Evolutionary conservation across 2,113 vertebrate genomes (phyloP).

Genomic region (Phyllopteryx taeniolatus): DNA sequence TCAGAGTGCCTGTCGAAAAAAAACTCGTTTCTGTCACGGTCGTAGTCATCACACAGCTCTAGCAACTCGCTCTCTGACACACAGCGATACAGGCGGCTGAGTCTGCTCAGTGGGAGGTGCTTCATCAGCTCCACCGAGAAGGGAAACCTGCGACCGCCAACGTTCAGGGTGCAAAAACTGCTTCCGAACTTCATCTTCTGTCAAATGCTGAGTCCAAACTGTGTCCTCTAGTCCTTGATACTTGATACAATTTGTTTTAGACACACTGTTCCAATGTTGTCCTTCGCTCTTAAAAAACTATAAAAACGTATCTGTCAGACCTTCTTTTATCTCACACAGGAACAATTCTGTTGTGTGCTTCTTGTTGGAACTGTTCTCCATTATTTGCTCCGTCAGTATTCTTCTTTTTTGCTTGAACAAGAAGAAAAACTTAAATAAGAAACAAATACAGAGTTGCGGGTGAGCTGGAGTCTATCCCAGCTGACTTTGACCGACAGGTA

Average conservation of each 20-base stretch:
- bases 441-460: not conserved
- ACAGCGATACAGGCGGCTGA: constrained; percentile 88
- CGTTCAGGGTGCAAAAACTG: constrained; percentile 83
- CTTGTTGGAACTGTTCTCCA: not conserved
- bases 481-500: too few relatives aligned
- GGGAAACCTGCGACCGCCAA: constrained; percentile 88
- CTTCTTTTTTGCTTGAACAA: not conserved
- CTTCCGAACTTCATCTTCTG: constrained; percentile 81
- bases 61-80: constrained; percentile 90
- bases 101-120: constrained; percentile 87
- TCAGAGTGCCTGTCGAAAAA: constrained; percentile 96
- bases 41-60: constrained; percentile 96
- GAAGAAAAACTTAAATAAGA: not conserved
- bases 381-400: not conserved
- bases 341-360: not conserved
- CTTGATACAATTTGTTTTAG: not conserved
- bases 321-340: not conserved
- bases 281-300: not conserved
- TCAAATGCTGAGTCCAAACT: not conserved
- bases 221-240: not conserved
- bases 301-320: not conserved
- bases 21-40: constrained; percentile 90
- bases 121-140: constrained; percentile 85
- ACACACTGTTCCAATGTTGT: not conserved
- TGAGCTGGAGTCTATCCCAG: too few relatives aligned